Conservation (phyloP, 1,140 invertebrate genomes). For the Atta texana region DNA sequence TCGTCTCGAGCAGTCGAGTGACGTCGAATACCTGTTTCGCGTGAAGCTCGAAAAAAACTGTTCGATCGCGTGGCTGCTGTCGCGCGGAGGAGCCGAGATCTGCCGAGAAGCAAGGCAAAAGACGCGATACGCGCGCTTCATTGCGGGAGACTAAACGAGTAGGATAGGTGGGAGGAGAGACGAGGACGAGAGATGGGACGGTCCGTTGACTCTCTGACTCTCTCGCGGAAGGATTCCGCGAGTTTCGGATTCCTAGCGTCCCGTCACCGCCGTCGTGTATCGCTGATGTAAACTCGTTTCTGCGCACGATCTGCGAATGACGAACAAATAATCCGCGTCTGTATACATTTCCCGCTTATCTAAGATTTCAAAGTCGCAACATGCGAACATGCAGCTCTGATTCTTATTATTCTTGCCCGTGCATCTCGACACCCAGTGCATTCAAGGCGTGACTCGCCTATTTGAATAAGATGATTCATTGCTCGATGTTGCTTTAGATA, state of each 20-base stretch:
- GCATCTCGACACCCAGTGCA: neutral
- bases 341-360: neutral
- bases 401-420: neutral
- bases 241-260: slow-evolving; percentile 73
- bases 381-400: neutral
- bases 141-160: neutral
- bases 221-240: slow-evolving; percentile 64
- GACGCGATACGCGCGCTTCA: neutral
- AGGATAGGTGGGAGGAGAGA: neutral
- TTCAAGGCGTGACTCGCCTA: slow-evolving; percentile 16
- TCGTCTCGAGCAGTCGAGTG: slow-evolving; percentile 20
- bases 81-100: slow-evolving; percentile 19
- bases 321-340: neutral
- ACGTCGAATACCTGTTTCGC: slow-evolving; percentile 73
- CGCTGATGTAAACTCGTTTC: slow-evolving; percentile 67
- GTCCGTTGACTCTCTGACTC: slow-evolving; percentile 61
- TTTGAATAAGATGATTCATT: neutral
- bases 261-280: neutral
- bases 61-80: slow-evolving; percentile 66
- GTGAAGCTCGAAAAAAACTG: slow-evolving; percentile 62
- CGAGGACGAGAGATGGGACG: slow-evolving; percentile 30
- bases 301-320: neutral
- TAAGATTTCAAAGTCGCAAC: neutral
- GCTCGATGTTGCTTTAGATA: neutral
- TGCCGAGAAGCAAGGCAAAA: too few relatives aligned